Evolutionary conservation across 2,113 vertebrate genomes (phyloP).

Genomic region (Pica pica): DNA sequence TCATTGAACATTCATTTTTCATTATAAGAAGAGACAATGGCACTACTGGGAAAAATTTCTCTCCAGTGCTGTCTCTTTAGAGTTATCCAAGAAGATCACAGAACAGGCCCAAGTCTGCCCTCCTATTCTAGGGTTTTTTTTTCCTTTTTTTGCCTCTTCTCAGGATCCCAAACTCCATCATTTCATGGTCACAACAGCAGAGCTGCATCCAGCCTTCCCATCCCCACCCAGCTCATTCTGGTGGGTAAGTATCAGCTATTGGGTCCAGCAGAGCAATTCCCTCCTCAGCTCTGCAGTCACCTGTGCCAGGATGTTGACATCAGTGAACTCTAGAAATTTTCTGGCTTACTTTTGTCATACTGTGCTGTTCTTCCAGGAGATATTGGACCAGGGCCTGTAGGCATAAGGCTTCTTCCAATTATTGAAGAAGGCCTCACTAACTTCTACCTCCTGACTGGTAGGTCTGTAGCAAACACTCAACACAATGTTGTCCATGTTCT

Average conservation of each 20-base stretch:
- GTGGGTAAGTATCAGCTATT: not conserved
- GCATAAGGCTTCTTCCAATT: not conserved
- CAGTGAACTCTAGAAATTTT: not conserved
- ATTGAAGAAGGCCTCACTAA: not conserved
- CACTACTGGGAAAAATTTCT: not conserved
- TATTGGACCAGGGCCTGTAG: not conserved
- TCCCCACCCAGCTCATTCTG: not conserved
- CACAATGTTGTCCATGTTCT: not conserved
- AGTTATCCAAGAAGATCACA: not conserved
- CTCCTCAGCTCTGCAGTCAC: not conserved
- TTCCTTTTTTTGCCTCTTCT: not conserved
- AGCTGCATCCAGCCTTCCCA: not conserved
- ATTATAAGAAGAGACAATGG: not conserved
- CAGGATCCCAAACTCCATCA: not conserved
- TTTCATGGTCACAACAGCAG: not conserved
- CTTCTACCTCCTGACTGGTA: not conserved
- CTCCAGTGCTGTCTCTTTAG: not conserved
- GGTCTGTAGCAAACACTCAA: not conserved
- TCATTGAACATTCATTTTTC: not conserved
- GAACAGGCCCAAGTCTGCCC: not conserved
- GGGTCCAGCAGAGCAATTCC: not conserved
- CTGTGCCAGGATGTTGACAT: not conserved
- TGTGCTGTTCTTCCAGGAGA: not conserved
- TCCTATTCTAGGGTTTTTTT: not conserved
- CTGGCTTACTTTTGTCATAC: not conserved